Conservation (phyloP, 1,140 invertebrate genomes). For the Coenobita brevimanus region DNA sequence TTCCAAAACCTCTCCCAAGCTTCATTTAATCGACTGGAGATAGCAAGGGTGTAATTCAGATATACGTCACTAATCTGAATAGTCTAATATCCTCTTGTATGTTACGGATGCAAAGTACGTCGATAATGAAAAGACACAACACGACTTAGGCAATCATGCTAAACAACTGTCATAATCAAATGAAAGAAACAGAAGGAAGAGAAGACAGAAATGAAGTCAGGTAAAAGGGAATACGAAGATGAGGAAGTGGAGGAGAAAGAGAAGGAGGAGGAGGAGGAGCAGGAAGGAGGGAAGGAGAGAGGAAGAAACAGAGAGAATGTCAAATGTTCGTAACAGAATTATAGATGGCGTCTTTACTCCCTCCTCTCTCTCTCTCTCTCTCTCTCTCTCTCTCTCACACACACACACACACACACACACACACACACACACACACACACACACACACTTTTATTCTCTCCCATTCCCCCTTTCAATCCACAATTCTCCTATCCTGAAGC, state of each 20-base stretch:
- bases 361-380: background rate
- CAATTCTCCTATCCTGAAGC: background rate
- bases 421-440: conserved; percentile 4
- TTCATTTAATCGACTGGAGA: no score
- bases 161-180: no score
- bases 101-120: no score
- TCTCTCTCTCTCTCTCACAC: background rate
- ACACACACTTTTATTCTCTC: background rate
- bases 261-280: background rate
- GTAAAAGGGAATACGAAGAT: no score
- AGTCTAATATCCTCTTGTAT: no score
- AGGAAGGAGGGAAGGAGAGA: background rate
- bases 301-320: background rate
- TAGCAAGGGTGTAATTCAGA: no score
- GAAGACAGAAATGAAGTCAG: no score
- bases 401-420: conserved; percentile 4
- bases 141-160: no score
- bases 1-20: no score
- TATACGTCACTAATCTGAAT: no score
- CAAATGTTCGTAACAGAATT: background rate
- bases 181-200: no score
- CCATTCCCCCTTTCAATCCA: background rate
- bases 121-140: background rate
- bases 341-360: no score
- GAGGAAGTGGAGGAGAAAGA: background rate